Conservation (phyloP, 2,113 vertebrate species). For the Channa maculata region DNA sequence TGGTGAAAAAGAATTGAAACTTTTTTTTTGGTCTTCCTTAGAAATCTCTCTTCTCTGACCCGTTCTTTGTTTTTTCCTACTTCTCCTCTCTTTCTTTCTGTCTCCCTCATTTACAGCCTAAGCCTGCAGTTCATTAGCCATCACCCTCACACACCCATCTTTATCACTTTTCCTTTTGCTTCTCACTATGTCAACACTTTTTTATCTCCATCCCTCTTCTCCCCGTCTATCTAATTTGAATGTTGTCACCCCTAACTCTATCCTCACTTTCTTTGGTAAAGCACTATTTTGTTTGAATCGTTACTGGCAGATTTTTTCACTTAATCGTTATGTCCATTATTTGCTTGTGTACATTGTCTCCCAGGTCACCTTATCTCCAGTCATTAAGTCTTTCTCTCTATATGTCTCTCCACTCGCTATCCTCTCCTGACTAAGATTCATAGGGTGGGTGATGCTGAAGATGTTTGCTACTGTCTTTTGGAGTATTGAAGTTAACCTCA, state of each 20-base stretch:
- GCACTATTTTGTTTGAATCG: background rate
- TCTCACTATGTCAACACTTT: slow-evolving; percentile 38
- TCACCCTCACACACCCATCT: slow-evolving; percentile 16
- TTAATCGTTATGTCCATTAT: slow-evolving; percentile 15
- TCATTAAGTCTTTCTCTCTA: slow-evolving; percentile 26
- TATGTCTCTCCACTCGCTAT: slow-evolving; percentile 20
- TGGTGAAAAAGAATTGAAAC: too few relatives aligned
- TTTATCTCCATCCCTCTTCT: slow-evolving; percentile 16
- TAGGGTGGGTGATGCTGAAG: slow-evolving; percentile 81
- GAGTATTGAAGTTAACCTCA: slow-evolving; percentile 81
- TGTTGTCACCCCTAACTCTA: slow-evolving; percentile 23
- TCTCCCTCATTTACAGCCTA: slow-evolving; percentile 25
- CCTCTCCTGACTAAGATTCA: slow-evolving; percentile 62
- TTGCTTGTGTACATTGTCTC: slow-evolving; percentile 19
- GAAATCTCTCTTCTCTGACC: too few relatives aligned
- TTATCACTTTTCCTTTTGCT: slow-evolving; percentile 27
- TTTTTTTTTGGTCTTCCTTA: too few relatives aligned
- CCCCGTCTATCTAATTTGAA: slow-evolving; percentile 32
- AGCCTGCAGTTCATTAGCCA: slow-evolving; percentile 14
- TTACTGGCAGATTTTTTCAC: slow-evolving; percentile 22
- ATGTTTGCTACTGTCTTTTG: slow-evolving; percentile 71
- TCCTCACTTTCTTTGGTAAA: slow-evolving; percentile 12
- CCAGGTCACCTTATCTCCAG: slow-evolving; percentile 13
- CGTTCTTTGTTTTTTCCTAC: background rate
- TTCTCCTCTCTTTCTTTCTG: background rate